These are phyloP conservation scores for Plecturocebus donacophilus DNA, from an alignment of 2,113 vertebrate genomes.

Conservation along the genomic window DNA sequence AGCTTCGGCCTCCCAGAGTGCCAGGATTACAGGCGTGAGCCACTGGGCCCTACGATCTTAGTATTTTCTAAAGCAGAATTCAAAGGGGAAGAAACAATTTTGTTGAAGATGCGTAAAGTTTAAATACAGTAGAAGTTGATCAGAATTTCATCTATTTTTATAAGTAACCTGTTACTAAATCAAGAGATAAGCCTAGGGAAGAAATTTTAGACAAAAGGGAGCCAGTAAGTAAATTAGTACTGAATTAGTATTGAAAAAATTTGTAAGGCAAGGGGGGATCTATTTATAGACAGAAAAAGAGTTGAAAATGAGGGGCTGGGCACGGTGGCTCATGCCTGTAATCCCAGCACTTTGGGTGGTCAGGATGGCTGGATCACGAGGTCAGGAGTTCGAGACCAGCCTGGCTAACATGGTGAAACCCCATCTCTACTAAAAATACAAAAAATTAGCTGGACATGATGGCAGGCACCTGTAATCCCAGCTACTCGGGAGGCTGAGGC, in stretches of 20 bases:
- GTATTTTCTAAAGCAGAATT: conserved; percentile 34
- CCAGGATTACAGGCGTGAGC: no score
- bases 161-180: conserved; percentile 12
- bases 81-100: neutral
- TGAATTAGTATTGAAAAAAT: neutral
- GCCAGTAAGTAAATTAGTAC: conserved; percentile 19
- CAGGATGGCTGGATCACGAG: no score
- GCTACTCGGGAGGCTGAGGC: no score
- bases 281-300: neutral
- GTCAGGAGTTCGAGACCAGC: no score
- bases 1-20: no score
- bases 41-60: neutral
- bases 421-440: no score
- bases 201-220: conserved; percentile 14
- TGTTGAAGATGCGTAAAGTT: conserved; percentile 23
- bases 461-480: no score
- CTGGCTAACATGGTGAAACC: no score
- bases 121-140: neutral
- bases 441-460: no score
- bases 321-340: no score
- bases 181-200: conserved; percentile 29
- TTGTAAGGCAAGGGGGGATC: neutral
- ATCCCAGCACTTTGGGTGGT: no score
- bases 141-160: conserved; percentile 22
- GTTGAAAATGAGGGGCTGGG: neutral